Evolutionary conservation across 2,797 vertebrate species (phyloP).

Genomic region (Lutjanus argentimaculatus): DNA sequence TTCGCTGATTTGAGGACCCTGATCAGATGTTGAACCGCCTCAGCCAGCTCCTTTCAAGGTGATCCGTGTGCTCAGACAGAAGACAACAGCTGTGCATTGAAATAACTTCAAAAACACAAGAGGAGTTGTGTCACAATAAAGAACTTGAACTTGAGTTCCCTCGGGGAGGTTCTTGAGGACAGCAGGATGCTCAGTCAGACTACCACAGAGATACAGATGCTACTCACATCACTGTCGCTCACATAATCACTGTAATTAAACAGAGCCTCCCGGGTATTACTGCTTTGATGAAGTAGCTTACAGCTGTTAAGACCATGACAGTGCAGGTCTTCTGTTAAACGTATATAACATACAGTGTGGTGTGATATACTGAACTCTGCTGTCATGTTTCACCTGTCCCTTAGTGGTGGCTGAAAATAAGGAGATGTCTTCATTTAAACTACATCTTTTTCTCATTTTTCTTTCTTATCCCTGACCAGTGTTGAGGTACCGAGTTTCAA

Average conservation of each 20-base stretch:
- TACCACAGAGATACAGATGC: constrained; percentile 17
- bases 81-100: not conserved
- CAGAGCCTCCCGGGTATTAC: not conserved
- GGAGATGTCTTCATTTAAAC: no score
- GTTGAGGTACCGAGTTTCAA: no score
- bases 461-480: not conserved
- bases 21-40: not conserved
- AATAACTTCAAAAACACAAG: not conserved
- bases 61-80: not conserved
- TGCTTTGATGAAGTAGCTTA: not conserved
- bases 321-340: not conserved
- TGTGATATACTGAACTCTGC: not conserved
- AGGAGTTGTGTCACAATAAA: not conserved
- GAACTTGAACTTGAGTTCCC: not conserved
- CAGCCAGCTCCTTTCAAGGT: not conserved
- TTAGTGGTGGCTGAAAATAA: not conserved
- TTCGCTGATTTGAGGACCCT: not conserved
- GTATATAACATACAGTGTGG: not conserved
- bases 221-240: constrained; percentile 25
- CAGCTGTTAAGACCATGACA: not conserved
- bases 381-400: no score
- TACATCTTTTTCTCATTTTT: not conserved
- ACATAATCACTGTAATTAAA: constrained; percentile 33
- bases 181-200: not conserved
- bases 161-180: not conserved